Evolutionary conservation across 2,113 vertebrate genomes (phyloP).

Genomic region (Aramus guarauna): DNA sequence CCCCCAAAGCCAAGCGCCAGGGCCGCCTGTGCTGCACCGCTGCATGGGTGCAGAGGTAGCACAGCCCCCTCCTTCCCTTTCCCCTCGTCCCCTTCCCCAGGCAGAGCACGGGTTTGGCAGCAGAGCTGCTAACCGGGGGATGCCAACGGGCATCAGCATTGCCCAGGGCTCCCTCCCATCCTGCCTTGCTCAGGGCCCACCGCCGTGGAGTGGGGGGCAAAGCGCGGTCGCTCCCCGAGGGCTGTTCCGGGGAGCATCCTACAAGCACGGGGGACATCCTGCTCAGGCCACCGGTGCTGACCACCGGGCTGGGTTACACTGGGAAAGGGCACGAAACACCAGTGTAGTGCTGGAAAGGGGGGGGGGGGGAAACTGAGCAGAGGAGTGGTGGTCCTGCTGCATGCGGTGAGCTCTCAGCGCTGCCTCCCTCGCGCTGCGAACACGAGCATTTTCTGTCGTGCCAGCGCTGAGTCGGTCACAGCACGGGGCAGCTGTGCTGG

Average conservation of each 20-base stretch:
- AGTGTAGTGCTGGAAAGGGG: not conserved
- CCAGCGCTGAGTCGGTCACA: not conserved
- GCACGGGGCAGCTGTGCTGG: not conserved
- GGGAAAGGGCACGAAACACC: accelerated
- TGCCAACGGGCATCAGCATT: not conserved
- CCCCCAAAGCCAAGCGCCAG: not conserved
- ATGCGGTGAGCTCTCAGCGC: not conserved
- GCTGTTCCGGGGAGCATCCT: not conserved
- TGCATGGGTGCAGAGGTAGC: not conserved
- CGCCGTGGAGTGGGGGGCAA: accelerated
- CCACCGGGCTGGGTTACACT: not conserved
- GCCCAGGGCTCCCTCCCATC: not conserved
- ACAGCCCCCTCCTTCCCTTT: not conserved
- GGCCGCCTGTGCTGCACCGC: not conserved
- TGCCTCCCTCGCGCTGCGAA: not conserved
- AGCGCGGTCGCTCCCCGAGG: accelerated
- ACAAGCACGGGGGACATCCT: too few relatives aligned
- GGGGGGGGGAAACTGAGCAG: not conserved
- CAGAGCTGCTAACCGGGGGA: not conserved
- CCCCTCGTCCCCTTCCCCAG: not conserved
- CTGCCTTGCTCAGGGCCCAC: not conserved
- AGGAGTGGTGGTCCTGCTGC: not conserved
- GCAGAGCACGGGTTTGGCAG: not conserved
- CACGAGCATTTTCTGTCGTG: not conserved
- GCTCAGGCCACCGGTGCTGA: accelerated